Evolutionary conservation across 2,797 vertebrate species (phyloP).

Genomic region (Rhabdophis nuchalis): DNA sequence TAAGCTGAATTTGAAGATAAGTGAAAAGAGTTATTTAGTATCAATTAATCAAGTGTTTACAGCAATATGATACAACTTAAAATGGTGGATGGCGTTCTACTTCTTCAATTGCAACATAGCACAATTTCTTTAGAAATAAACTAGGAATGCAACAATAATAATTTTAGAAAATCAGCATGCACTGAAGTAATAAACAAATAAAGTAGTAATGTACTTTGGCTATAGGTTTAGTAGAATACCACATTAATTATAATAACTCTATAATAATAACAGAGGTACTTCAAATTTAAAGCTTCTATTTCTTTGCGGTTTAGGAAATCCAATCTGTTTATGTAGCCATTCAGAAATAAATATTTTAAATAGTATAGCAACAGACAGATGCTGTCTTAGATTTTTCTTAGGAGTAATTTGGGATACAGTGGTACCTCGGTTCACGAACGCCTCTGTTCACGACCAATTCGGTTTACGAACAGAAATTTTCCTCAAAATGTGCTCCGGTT

Average conservation of each 20-base stretch:
- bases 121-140: conserved; percentile 22
- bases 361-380: background rate
- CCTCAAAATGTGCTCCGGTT: too few relatives aligned
- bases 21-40: background rate
- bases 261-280: background rate
- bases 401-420: background rate
- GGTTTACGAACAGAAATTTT: too few relatives aligned
- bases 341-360: background rate
- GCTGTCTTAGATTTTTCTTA: background rate
- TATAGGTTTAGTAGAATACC: background rate
- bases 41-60: background rate
- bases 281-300: background rate
- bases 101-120: background rate
- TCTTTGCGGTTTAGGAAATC: background rate
- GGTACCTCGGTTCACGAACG: too few relatives aligned
- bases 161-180: background rate
- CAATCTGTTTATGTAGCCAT: background rate
- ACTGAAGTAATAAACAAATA: conserved; percentile 12
- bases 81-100: background rate
- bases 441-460: too few relatives aligned
- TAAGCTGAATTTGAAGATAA: background rate
- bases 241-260: background rate
- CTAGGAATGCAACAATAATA: conserved; percentile 17
- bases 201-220: background rate
- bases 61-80: background rate